These are phyloP conservation scores for Pristionchus fissidentatus DNA, from an alignment of 2,888 invertebrate species.

Conservation along the genomic window DNA sequence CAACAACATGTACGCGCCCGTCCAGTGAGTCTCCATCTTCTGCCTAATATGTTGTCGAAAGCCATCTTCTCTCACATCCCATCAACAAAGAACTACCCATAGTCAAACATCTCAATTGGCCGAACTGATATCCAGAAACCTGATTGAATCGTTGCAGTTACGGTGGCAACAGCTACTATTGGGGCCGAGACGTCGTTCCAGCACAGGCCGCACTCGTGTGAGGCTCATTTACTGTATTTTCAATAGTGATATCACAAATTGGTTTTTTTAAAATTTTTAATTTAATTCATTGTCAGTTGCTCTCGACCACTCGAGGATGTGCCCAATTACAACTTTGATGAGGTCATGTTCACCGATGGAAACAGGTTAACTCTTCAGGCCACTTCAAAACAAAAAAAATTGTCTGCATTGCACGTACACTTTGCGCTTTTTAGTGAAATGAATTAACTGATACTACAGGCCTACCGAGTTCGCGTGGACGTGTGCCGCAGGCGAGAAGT, in stretches of 20 bases:
- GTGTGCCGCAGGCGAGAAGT: neutral
- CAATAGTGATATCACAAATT: neutral
- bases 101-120: neutral
- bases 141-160: neutral
- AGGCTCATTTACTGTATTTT: neutral
- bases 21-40: conserved; percentile 4
- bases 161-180: conserved; percentile 22
- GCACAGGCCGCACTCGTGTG: neutral
- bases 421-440: neutral
- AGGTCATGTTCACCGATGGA: conserved; percentile 14
- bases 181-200: conserved; percentile 16
- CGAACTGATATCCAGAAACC: neutral
- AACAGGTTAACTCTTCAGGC: neutral
- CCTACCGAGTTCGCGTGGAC: neutral
- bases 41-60: neutral
- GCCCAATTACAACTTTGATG: neutral
- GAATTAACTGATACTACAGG: neutral
- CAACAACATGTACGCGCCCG: conserved; percentile 18
- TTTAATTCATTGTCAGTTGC: neutral
- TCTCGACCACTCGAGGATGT: conserved; percentile 16
- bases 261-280: neutral
- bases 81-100: too few species aligned
- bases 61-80: neutral
- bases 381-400: neutral
- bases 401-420: neutral